Base-by-base conservation (phyloP, 2,797 vertebrate genomes). In the Denticeps clupeoides region DNA sequence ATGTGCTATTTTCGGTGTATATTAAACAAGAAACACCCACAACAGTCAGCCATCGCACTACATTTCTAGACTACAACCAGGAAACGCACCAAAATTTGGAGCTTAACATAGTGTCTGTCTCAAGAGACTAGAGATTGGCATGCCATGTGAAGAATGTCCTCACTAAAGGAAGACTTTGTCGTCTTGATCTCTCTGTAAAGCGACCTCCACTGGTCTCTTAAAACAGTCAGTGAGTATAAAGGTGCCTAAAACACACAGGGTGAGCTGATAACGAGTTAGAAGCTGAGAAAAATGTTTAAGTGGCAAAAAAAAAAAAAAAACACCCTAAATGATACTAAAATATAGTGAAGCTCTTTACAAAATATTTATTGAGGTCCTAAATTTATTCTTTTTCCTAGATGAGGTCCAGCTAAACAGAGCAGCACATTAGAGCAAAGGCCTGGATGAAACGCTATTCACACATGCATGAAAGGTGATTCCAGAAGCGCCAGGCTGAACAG, bases 61-160 rank as follows among this genome's bases (percentile, higher is more conserved):
- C 52, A 25, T 46, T 55, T 56, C 64, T 23, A 60, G 49, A 47
- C 65, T 49, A 76, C 5, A 25, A 60, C 58, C 59, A 63, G 72
- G 82, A 82, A 79, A 71, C 83, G 80, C 87, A 88, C 86, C 87
- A 84, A 87, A 86, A 89, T 89, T 78, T 82, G 86, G 87, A 85
- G 85, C 82, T 83, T 65, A 85, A 81, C 83, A 86, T 79, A 78
- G 80, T 72, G 83, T 82, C 82, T 83, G 86, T 88, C 87, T 88
- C 84, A 83, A 83, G 82, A 88, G 86, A 87, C 86, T 75, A 73
- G 68, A 82, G 64, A 54, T 55, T 60, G 52, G 60, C 50, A 52
- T 56, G 44, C 50, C 55, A 51, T 44, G 45, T 66, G 64, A 66
- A 63, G 56, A 65, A 62, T 59, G 60, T 66, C 64, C 66, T 66